Conservation (phyloP, 2,113 vertebrate genomes). For the Myocastor coypus region DNA sequence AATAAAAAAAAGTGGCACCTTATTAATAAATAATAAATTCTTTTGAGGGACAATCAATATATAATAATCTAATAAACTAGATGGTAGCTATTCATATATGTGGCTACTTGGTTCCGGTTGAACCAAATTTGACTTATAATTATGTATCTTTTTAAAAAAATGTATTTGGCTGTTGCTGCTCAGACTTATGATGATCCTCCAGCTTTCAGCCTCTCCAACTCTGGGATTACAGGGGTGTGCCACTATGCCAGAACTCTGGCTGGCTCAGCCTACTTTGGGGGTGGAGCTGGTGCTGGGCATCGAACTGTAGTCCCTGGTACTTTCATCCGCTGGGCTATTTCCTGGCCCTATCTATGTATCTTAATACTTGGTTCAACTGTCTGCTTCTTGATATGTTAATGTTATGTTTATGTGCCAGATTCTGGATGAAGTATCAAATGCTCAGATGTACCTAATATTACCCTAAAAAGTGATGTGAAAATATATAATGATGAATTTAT, state of each 20-base stretch:
- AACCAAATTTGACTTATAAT: not conserved
- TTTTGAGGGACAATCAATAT: not conserved
- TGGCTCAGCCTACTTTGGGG: too few relatives aligned
- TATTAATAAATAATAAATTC: not conserved
- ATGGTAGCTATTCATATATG: not conserved
- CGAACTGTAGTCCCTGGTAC: too few relatives aligned
- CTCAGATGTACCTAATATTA: not conserved
- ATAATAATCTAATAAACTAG: not conserved
- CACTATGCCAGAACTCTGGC: too few relatives aligned
- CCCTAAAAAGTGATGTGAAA: slow-evolving; percentile 50
- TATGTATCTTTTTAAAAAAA: not conserved
- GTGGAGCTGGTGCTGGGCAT: too few relatives aligned
- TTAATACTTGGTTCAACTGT: slow-evolving; percentile 9
- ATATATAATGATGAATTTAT: not conserved
- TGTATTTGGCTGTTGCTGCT: too few relatives aligned
- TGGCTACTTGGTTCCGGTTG: not conserved
- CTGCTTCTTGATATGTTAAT: slow-evolving; percentile 36
- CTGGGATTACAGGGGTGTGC: too few relatives aligned
- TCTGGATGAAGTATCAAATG: not conserved
- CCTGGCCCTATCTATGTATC: not conserved
- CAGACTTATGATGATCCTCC: too few relatives aligned
- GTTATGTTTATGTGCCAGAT: slow-evolving; percentile 9
- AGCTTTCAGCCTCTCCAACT: too few relatives aligned
- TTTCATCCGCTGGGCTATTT: too few relatives aligned
- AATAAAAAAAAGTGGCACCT: not conserved